Percentiles rank a stretch among this genome's conserved stretches.
Conservation (phyloP, 2,888 invertebrate species). For the Elysia crispata region DNA sequence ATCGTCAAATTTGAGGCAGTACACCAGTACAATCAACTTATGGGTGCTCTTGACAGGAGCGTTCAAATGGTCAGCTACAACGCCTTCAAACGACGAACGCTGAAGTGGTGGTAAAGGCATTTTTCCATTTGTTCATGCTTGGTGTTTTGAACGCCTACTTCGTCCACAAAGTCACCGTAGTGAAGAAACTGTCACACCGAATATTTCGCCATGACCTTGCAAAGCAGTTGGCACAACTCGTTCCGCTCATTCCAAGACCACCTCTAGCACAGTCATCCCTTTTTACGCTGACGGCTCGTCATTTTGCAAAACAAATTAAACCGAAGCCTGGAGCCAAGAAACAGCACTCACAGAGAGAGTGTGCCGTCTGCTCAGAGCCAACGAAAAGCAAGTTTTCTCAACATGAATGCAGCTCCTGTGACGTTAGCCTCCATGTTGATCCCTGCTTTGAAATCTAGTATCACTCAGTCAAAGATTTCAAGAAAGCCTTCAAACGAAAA, state of each 20-base stretch:
- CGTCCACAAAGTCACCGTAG: neutral
- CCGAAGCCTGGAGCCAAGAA: slow-evolving; percentile 1
- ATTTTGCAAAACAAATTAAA: neutral
- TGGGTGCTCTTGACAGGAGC: slow-evolving; percentile 35
- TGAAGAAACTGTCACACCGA: slow-evolving; percentile 2
- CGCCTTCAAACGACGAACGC: slow-evolving; percentile 37
- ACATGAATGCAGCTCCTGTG: neutral
- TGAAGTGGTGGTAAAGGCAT: slow-evolving; percentile 46
- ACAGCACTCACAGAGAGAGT: neutral
- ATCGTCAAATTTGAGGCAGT: slow-evolving; percentile 14
- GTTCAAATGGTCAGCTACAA: slow-evolving; percentile 38
- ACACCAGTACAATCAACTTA: slow-evolving; percentile 19
- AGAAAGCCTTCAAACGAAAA: neutral
- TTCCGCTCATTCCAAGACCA: neutral
- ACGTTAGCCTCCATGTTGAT: neutral
- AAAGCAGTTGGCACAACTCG: neutral
- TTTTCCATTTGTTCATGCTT: slow-evolving; percentile 32
- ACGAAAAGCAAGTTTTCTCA: neutral
- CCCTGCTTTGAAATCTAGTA: slow-evolving; percentile 27
- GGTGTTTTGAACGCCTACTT: slow-evolving; percentile 27
- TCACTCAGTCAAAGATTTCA: slow-evolving; percentile 2
- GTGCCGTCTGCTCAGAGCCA: neutral
- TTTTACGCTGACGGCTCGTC: neutral
- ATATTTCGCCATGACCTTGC: slow-evolving; percentile 24
- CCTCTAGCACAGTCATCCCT: neutral